These are phyloP conservation scores for Nematopogon swammerdamellus DNA, from an alignment of 2,888 invertebrate genomes.

Conservation along the genomic window DNA sequence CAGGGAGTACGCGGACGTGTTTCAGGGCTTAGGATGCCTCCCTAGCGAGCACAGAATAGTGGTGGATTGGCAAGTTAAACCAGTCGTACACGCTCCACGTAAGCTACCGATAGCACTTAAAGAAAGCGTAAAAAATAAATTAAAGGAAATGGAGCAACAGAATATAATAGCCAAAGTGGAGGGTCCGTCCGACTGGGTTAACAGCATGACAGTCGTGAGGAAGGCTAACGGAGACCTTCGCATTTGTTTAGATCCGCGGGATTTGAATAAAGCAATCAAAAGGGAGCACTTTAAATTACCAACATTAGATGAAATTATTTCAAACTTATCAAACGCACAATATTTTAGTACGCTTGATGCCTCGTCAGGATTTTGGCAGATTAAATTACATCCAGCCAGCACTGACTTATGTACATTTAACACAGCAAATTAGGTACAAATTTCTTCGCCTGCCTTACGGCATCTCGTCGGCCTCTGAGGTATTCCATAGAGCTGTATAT, in stretches of 20 bases:
- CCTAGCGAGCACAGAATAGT: constrained; percentile 10
- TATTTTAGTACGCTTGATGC: constrained; percentile 7
- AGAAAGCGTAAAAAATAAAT: constrained; percentile 7
- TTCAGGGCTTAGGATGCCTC: constrained; percentile 9
- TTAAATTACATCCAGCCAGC: constrained; percentile 6
- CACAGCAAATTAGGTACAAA: constrained; percentile 13
- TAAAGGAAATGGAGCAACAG: constrained; percentile 7
- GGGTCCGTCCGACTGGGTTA: constrained; percentile 14
- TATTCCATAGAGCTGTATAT: constrained; percentile 13
- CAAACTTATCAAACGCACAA: constrained; percentile 7
- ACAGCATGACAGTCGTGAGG: constrained; percentile 13
- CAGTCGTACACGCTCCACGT: constrained; percentile 11
- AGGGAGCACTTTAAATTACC: constrained; percentile 9
- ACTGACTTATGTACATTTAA: constrained; percentile 14
- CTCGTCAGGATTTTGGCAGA: constrained; percentile 3
- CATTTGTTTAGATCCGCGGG: constrained; percentile 10
- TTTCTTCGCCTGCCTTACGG: constrained; percentile 14
- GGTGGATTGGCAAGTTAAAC: constrained; percentile 5
- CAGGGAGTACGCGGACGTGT: constrained; percentile 7
- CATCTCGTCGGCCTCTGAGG: constrained; percentile 13
- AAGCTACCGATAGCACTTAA: constrained; percentile 5
- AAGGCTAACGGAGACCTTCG: constrained; percentile 10
- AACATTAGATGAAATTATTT: constrained; percentile 8
- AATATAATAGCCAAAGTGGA: constrained; percentile 8
- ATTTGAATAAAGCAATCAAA: constrained; percentile 9